These are phyloP conservation scores for Monodelphis domestica DNA, from an alignment of 2,797 vertebrate species.

Conservation along the genomic window DNA sequence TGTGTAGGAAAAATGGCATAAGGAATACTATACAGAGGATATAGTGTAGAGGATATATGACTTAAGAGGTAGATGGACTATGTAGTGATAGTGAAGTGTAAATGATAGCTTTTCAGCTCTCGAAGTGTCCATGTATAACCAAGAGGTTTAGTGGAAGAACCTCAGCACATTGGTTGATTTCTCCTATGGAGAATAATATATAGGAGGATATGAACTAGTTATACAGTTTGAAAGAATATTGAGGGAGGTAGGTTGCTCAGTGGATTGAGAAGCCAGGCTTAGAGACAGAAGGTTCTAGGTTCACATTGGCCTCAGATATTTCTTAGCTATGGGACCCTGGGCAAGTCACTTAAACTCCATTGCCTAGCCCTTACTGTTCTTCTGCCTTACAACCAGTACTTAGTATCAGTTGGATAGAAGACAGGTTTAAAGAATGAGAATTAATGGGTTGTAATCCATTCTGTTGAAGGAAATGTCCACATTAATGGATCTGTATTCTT, in stretches of 20 bases:
- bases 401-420: too few species aligned
- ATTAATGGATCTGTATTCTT: background rate
- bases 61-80: background rate
- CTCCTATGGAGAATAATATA: background rate
- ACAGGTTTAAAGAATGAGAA: too few species aligned
- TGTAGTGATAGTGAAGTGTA: background rate
- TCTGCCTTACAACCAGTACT: too few species aligned
- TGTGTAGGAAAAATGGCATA: background rate
- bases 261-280: too few species aligned
- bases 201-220: background rate
- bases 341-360: too few species aligned
- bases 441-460: background rate
- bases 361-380: too few species aligned
- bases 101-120: background rate
- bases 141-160: background rate
- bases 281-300: too few species aligned
- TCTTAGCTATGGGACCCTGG: too few species aligned
- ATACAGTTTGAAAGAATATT: background rate
- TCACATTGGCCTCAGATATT: too few species aligned
- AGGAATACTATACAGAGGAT: background rate
- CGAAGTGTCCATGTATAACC: background rate
- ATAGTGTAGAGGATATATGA: background rate
- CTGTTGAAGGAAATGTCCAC: background rate
- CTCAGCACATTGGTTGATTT: background rate
- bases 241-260: too few species aligned